Evolutionary conservation across 2,113 vertebrate genomes (phyloP).

Genomic region (Pongo abelii): DNA sequence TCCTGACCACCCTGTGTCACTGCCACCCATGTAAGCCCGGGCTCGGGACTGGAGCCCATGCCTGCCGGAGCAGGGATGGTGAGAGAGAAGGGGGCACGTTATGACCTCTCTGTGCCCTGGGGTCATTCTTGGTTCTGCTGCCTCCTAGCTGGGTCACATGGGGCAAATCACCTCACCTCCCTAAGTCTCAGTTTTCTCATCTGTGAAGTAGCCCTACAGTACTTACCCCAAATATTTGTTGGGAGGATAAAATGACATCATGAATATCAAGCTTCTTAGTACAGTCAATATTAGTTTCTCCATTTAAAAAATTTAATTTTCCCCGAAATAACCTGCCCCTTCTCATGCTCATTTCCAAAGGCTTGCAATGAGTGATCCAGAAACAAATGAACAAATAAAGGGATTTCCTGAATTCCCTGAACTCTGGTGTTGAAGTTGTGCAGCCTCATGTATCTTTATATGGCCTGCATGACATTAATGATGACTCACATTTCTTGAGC

Average conservation of each 20-base stretch:
- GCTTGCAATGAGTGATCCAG: background rate
- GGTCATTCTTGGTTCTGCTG: background rate
- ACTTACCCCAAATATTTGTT: background rate
- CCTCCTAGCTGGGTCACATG: background rate
- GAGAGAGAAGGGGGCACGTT: fast-evolving
- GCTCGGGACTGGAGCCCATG: background rate
- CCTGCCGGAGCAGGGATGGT: background rate
- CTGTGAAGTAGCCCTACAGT: background rate
- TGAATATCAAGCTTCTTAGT: background rate
- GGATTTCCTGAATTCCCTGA: background rate
- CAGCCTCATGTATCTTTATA: background rate
- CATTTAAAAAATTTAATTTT: background rate
- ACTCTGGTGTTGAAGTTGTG: background rate
- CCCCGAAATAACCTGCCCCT: background rate
- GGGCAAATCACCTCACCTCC: background rate
- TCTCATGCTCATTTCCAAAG: background rate
- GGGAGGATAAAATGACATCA: background rate
- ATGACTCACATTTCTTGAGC: background rate
- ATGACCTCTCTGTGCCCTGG: background rate
- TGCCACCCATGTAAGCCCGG: background rate
- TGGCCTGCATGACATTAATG: background rate
- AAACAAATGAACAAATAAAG: background rate
- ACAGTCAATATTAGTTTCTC: background rate
- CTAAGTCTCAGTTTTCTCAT: background rate
- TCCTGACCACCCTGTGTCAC: background rate